Evolutionary conservation across 2,888 invertebrate species (phyloP).

Genomic region (Eurytoma adleriae): DNA sequence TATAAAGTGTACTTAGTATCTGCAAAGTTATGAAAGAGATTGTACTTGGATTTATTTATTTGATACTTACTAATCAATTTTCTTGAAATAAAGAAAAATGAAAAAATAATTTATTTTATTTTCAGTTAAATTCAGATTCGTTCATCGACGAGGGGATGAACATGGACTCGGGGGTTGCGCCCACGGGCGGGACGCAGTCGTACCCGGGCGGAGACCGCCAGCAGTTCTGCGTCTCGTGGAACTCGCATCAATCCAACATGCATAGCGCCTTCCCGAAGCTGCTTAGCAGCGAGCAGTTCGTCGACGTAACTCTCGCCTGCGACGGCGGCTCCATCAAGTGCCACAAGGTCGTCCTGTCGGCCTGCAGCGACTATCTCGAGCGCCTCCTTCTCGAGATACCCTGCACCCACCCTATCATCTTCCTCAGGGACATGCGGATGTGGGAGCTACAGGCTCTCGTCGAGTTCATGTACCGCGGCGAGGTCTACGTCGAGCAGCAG

Average conservation of each 20-base stretch:
- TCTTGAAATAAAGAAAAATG: no score
- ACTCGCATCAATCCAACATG: slow-evolving; percentile 88
- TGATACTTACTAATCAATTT: no score
- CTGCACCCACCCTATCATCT: slow-evolving; percentile 89
- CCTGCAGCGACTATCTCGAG: slow-evolving; percentile 91
- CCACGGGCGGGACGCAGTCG: slow-evolving; percentile 31
- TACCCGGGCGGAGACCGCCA: slow-evolving; percentile 70
- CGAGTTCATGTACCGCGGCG: slow-evolving; percentile 74
- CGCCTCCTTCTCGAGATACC: slow-evolving; percentile 89
- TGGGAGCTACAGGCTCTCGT: slow-evolving; percentile 74
- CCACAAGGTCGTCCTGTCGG: slow-evolving; percentile 90
- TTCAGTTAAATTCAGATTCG: slow-evolving; percentile 53
- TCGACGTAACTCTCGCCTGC: slow-evolving; percentile 91
- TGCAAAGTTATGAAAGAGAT: no score
- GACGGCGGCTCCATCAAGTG: slow-evolving; percentile 91
- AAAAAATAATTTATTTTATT: neutral
- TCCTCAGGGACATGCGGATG: slow-evolving; percentile 86
- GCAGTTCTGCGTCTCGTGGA: slow-evolving; percentile 89
- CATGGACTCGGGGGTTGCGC: slow-evolving; percentile 47
- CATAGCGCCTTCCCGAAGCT: slow-evolving; percentile 87
- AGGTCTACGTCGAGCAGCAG: slow-evolving; percentile 74
- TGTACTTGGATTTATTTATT: no score
- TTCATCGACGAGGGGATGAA: slow-evolving; percentile 55
- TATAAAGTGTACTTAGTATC: no score
- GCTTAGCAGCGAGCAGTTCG: slow-evolving; percentile 87